These are phyloP conservation scores for Pycnonotus jocosus DNA, from an alignment of 2,113 vertebrate genomes.

Conservation along the genomic window DNA sequence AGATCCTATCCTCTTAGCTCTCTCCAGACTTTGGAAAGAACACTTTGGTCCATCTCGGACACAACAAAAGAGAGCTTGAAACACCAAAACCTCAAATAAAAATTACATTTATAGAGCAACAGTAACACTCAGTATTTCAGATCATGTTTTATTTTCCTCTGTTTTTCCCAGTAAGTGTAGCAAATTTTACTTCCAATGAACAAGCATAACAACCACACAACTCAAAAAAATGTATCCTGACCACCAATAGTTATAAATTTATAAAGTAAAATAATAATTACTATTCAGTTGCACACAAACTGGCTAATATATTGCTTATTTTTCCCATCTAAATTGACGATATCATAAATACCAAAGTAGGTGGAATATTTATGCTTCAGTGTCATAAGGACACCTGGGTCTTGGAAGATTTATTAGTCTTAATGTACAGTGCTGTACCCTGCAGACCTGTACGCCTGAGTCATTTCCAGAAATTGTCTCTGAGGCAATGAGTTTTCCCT, in stretches of 20 bases:
- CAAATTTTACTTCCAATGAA: not conserved
- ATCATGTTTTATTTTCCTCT: not conserved
- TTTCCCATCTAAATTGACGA: not conserved
- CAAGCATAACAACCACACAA: not conserved
- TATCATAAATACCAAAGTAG: not conserved
- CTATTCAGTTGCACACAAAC: not conserved
- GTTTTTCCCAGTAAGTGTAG: not conserved
- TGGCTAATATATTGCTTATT: not conserved
- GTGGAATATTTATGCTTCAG: not conserved
- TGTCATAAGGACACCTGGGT: not conserved
- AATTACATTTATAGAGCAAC: not conserved
- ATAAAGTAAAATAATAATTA: not conserved
- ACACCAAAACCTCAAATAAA: not conserved
- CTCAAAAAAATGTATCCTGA: not conserved
- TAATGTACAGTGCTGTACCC: not conserved
- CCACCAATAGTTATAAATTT: not conserved
- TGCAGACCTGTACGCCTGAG: not conserved
- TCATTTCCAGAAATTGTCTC: not conserved
- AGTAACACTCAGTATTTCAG: not conserved
- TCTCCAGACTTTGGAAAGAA: not conserved
- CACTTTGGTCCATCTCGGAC: fast-evolving
- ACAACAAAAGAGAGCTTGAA: not conserved
- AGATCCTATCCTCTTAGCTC: not conserved
- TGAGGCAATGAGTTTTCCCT: not conserved
- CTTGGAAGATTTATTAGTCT: not conserved